These are phyloP conservation scores for Syrphus vitripennis DNA, from an alignment of 2,888 invertebrate genomes.

Conservation along the genomic window DNA sequence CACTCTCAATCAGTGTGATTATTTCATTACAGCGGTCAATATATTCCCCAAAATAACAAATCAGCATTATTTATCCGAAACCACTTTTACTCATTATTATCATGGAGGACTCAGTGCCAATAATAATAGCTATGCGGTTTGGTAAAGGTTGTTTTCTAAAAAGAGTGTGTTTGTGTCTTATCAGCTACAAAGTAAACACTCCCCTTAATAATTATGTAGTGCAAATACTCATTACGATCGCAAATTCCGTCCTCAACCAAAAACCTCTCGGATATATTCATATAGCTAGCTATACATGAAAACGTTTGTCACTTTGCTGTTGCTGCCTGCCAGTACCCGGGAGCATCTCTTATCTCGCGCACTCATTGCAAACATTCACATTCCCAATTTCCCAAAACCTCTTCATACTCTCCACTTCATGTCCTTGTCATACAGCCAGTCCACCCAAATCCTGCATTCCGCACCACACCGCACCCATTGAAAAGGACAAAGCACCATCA, in stretches of 20 bases:
- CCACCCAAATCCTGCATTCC: neutral
- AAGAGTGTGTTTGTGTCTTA: conserved; percentile 53
- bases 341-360: conserved; percentile 67
- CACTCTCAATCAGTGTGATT: neutral
- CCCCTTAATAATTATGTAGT: conserved; percentile 65
- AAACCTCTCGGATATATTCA: neutral
- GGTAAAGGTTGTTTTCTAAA: neutral
- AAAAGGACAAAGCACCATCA: conserved; percentile 9
- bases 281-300: no score
- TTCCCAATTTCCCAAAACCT: conserved; percentile 11
- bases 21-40: neutral
- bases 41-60: neutral
- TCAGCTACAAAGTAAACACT: conserved; percentile 63
- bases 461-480: neutral
- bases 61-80: conserved; percentile 14
- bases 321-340: neutral
- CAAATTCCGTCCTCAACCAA: conserved; percentile 42
- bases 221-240: conserved; percentile 71
- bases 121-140: conserved; percentile 7
- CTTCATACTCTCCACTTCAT: neutral
- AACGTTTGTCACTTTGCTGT: neutral
- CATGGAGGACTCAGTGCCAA: neutral
- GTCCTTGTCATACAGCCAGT: neutral
- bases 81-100: conserved; percentile 7
- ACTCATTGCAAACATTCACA: conserved; percentile 71